These are phyloP conservation scores for Jacana jacana DNA, from an alignment of 2,113 vertebrate species.

Conservation along the genomic window DNA sequence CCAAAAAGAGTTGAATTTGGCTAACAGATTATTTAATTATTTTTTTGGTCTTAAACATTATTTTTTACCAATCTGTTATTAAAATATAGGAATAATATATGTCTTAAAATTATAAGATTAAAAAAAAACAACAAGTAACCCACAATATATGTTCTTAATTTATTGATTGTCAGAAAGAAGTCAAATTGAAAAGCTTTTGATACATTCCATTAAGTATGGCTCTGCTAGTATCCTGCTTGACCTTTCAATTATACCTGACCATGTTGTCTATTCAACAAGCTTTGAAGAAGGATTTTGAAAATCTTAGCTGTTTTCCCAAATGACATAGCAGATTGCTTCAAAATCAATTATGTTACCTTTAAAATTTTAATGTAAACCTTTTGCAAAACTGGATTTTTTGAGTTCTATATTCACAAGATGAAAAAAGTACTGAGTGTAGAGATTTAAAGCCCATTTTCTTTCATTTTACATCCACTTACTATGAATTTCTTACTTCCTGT, in stretches of 20 bases:
- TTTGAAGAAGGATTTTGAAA: slow-evolving; percentile 41
- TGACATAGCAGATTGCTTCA: neutral
- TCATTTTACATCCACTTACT: neutral
- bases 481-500: neutral
- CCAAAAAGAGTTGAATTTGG: neutral
- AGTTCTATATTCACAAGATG: neutral
- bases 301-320: slow-evolving; percentile 39
- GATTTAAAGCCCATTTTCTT: neutral
- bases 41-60: neutral
- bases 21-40: rapidly evolving
- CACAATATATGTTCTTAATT: neutral
- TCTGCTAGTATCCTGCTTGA: neutral
- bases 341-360: neutral
- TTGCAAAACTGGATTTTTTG: neutral
- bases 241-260: neutral
- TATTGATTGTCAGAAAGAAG: neutral
- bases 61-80: neutral
- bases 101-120: neutral
- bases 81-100: neutral
- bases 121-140: neutral
- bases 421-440: neutral
- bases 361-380: neutral
- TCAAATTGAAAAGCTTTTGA: neutral
- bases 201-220: neutral
- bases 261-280: slow-evolving; percentile 3